Percentiles rank a stretch among this genome's conserved stretches.
These are phyloP conservation scores for Drosophila orena DNA, from an alignment of 1,140 invertebrate species.

Conservation along the genomic window DNA sequence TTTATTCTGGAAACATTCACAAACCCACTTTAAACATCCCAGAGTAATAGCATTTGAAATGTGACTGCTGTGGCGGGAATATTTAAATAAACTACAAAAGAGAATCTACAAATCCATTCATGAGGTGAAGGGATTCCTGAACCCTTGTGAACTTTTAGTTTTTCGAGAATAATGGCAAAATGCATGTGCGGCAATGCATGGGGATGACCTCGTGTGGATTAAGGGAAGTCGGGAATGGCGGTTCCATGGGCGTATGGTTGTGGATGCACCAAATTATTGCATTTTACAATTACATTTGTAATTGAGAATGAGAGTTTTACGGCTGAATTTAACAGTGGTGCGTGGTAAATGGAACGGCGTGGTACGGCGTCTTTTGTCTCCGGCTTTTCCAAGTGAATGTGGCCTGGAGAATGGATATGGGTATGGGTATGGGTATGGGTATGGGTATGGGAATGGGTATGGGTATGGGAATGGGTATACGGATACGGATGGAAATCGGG, in stretches of 20 bases:
- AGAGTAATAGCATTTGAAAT: no score
- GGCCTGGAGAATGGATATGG: not conserved
- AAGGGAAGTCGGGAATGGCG: not conserved
- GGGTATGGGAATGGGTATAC: not conserved
- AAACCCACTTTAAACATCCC: no score
- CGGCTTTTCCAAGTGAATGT: not conserved
- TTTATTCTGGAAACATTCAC: no score
- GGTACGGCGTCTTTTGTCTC: slow-evolving; percentile 26
- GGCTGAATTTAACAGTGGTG: slow-evolving; percentile 32
- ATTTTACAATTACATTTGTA: slow-evolving; percentile 63
- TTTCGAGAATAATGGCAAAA: not conserved
- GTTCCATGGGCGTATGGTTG: not conserved
- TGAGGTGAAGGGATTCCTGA: not conserved
- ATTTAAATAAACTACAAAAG: not conserved
- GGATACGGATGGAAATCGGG: not conserved
- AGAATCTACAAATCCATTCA: not conserved
- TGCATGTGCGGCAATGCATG: not conserved
- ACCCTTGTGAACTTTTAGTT: not conserved
- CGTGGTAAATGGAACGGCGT: slow-evolving; percentile 8
- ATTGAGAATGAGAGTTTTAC: slow-evolving; percentile 52
- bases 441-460: no score
- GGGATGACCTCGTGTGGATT: not conserved
- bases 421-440: no score
- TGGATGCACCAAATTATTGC: slow-evolving; percentile 40
- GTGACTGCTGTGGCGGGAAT: no score